Base-by-base conservation (phyloP, 1,140 invertebrate genomes). In the Anoplophora glabripennis region DNA sequence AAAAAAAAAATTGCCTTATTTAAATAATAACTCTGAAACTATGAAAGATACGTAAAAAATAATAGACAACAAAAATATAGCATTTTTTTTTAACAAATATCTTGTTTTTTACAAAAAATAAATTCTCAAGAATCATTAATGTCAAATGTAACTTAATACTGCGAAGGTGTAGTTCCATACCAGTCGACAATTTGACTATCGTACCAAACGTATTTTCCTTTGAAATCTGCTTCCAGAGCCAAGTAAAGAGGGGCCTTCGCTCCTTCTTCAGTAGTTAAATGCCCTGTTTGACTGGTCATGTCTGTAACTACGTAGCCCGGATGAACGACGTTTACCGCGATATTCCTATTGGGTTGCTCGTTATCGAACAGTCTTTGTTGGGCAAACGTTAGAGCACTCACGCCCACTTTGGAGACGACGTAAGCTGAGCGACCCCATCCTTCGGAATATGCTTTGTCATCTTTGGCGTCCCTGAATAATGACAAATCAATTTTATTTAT, bases 261-360 rank as follows among this genome's bases (percentile, higher is more conserved):
- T 11, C 85, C 87, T 78, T 88, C 65, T 46, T 88, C 85, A 49
- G 82, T 79, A 3, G 81, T 85, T 28, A 86, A 73, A 1, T 62
- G 53, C 18, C 88, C 87, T 68, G 81, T 84, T 53, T 86, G 81
- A 53, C 75, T 53, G 0, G 53, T 81, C 86, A 89, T 86, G 67
- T 89, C 85, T 1, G 88, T 90, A 55, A 82, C 78, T 3, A 89
- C 87, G 75, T 86, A 88, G 15, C 80, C 81, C 38, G 83, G 82
- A 72, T 84, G 80, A 33, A 85, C 82, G 37, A 78, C 69, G 77
- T 88, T 89, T 0, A 87, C 79, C 17, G 83, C 73, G 53, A 88
- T 79, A 67, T 85, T 83, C 2, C 75, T 61, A 37, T 70, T 69
- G 11, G 66, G 69, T 0, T 46, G 14, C 65, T 84, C 80, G 2